These are phyloP conservation scores for Maccullochella peelii DNA, from an alignment of 2,113 vertebrate species.

Conservation along the genomic window DNA sequence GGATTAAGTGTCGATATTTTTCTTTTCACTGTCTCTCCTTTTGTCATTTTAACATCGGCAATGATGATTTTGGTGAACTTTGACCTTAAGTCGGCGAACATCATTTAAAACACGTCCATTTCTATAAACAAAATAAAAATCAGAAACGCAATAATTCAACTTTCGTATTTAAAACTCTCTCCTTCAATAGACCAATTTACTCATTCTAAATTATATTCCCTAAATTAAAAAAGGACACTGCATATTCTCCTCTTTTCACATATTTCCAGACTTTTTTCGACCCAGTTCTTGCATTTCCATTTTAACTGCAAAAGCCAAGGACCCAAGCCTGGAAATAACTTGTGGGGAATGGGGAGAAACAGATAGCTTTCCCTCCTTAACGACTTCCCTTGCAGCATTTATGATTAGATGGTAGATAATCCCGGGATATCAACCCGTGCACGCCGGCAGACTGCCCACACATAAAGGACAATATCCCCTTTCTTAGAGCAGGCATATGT, in stretches of 20 bases:
- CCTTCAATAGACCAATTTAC: background rate
- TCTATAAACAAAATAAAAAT: background rate
- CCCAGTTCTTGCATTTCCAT: background rate
- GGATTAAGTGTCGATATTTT: conserved; percentile 7
- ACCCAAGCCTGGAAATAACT: background rate
- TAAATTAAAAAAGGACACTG: background rate
- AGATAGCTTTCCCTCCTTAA: conserved; percentile 22
- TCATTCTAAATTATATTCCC: background rate
- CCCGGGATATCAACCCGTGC: conserved; percentile 30
- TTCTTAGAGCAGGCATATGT: conserved; percentile 26
- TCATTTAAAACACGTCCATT: background rate
- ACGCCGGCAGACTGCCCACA: conserved; percentile 23
- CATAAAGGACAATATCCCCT: conserved; percentile 44
- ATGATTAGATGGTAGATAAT: conserved; percentile 53
- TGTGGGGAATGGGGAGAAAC: background rate
- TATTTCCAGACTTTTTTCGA: background rate
- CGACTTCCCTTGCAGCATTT: conserved; percentile 26
- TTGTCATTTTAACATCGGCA: conserved; percentile 6
- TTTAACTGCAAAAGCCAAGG: background rate
- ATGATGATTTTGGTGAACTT: conserved; percentile 26
- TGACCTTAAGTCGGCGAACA: conserved; percentile 9
- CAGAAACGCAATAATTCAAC: background rate
- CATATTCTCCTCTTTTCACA: background rate
- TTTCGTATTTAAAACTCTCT: background rate
- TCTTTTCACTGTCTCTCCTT: background rate